phyloP scores from a whole-genome alignment of 1,140 invertebrate species.

The Drosophila arawakana region DNA sequence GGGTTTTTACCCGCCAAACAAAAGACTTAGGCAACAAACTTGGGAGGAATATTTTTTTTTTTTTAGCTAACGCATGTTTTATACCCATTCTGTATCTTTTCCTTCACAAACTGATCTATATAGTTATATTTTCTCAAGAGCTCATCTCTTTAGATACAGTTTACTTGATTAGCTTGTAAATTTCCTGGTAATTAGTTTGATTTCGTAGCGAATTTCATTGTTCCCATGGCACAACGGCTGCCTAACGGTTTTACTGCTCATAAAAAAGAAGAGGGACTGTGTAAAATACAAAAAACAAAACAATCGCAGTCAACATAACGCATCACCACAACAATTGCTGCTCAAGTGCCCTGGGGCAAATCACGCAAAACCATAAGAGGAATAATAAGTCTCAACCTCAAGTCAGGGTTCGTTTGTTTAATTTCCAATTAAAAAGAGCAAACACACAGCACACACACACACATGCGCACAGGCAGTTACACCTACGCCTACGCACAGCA shows the following conservation, averaged over 20 bases:
- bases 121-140: not conserved
- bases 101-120: no score
- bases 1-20: constrained; percentile 52
- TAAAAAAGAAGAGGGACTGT: constrained; percentile 55
- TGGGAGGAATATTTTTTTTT: not conserved
- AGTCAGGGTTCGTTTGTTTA: constrained; percentile 53
- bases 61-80: not conserved
- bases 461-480: constrained; percentile 31
- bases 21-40: constrained; percentile 75
- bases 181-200: constrained; percentile 70
- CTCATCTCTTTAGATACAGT: constrained; percentile 19
- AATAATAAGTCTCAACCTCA: constrained; percentile 52
- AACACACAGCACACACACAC: constrained; percentile 46
- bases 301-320: constrained; percentile 52
- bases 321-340: constrained; percentile 71
- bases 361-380: constrained; percentile 74
- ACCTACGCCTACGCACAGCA: constrained; percentile 76
- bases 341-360: constrained; percentile 69
- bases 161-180: constrained; percentile 50
- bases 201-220: constrained; percentile 49
- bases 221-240: constrained; percentile 59
- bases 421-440: constrained; percentile 83
- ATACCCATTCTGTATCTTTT: no score
- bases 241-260: constrained; percentile 65
- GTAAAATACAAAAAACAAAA: constrained; percentile 19